Evolutionary conservation across 2,888 invertebrate genomes (phyloP).

Genomic region (Acrocyrtus sp.): DNA sequence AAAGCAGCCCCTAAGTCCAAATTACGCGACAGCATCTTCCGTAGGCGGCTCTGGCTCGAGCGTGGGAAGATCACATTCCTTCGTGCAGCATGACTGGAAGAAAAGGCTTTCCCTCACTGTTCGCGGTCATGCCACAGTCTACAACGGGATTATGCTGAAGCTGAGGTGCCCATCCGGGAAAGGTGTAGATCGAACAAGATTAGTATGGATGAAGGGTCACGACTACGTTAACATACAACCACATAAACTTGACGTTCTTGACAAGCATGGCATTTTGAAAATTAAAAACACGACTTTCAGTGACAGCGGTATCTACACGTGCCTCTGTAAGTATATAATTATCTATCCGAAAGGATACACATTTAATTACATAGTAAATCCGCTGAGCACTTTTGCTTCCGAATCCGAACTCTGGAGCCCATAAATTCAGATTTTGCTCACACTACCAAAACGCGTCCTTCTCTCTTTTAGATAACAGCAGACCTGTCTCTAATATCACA

Average conservation of each 20-base stretch:
- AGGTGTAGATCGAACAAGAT: slow-evolving; percentile 73
- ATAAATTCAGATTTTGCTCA: no score
- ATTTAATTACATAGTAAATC: no score
- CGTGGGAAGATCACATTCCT: slow-evolving; percentile 28
- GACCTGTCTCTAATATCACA: slow-evolving; percentile 59
- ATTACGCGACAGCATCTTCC: slow-evolving; percentile 73
- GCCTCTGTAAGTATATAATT: slow-evolving; percentile 74
- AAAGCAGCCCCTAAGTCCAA: slow-evolving; percentile 28
- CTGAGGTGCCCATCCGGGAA: slow-evolving; percentile 83
- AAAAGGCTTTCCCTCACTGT: slow-evolving; percentile 86
- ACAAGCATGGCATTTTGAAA: slow-evolving; percentile 87
- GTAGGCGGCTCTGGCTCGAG: slow-evolving; percentile 25
- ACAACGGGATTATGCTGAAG: slow-evolving; percentile 90
- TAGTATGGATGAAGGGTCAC: slow-evolving; percentile 90
- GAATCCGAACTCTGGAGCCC: no score
- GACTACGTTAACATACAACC: slow-evolving; percentile 74
- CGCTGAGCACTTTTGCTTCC: no score
- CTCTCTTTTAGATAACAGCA: slow-evolving; percentile 60
- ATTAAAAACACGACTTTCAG: slow-evolving; percentile 83
- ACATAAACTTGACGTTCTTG: slow-evolving; percentile 85
- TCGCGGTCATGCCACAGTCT: slow-evolving; percentile 89
- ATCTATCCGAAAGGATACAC: neutral
- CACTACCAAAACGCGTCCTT: no score
- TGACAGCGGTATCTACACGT: slow-evolving; percentile 88
- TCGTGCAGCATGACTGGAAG: slow-evolving; percentile 83